A percentile compares a stretch with the other conserved stretches of the same genome.
Conservation (phyloP, 2,888 invertebrate genomes). For the Drosophila aldrichi region DNA sequence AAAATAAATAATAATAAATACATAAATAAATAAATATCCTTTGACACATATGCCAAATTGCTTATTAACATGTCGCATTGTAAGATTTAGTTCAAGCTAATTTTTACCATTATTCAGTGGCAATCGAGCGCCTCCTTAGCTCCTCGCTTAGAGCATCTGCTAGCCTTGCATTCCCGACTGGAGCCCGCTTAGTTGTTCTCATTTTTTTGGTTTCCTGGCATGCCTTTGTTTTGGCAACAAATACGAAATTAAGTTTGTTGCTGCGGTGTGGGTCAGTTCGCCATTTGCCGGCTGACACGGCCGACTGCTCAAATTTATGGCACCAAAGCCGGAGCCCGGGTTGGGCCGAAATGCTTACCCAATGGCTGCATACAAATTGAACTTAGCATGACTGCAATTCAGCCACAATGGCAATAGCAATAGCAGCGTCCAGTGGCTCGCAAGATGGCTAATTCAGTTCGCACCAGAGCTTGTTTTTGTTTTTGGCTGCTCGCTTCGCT, state of each 20-base stretch:
- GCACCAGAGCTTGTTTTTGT: conserved; percentile 18
- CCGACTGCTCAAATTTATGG: conserved; percentile 63
- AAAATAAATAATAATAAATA: no score
- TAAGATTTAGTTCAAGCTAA: no score
- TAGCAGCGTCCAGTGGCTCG: not conserved
- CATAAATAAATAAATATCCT: no score
- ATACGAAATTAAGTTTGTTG: conserved; percentile 65
- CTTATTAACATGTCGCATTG: no score
- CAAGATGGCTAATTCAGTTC: conserved; percentile 39
- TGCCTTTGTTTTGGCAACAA: conserved; percentile 65
- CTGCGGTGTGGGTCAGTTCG: conserved; percentile 43
- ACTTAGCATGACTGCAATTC: conserved; percentile 44
- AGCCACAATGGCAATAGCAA: conserved; percentile 30
- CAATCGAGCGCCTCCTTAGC: no score
- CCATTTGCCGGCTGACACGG: conserved; percentile 60
- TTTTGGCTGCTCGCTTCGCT: conserved; percentile 32
- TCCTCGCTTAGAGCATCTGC: not conserved
- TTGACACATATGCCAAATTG: no score
- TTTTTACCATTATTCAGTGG: no score
- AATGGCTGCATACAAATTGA: conserved; percentile 64
- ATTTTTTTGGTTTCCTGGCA: not conserved
- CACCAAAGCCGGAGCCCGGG: conserved; percentile 23
- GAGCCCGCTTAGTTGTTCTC: not conserved
- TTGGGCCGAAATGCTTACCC: conserved; percentile 42
- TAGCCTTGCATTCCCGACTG: not conserved